Evolutionary conservation across 2,888 invertebrate species (phyloP).

Genomic region (Trichogramma evanescens): DNA sequence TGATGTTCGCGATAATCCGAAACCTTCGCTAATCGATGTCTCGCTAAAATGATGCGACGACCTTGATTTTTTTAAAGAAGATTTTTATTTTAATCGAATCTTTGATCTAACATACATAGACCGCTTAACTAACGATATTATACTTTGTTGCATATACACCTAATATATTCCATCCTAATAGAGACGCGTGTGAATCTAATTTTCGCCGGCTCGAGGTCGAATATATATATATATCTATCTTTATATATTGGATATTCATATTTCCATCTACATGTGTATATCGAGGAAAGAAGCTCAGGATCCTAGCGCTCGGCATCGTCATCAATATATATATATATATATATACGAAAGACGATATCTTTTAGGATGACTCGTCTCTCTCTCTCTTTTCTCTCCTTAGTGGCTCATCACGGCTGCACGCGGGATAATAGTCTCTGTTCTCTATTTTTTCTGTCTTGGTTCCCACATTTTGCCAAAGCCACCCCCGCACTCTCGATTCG

Average conservation of each 20-base stretch:
- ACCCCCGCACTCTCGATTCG: constrained; percentile 41
- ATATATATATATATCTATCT: no score
- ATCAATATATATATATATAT: neutral
- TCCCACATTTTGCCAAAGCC: constrained; percentile 44
- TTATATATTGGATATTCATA: no score
- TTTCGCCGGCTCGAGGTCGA: neutral
- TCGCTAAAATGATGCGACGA: no score
- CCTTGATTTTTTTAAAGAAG: no score
- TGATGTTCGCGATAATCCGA: no score
- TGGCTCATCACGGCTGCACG: neutral
- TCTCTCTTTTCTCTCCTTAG: neutral
- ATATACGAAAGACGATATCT: constrained; percentile 3
- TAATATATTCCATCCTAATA: no score
- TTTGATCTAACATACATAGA: no score
- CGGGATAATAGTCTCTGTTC: constrained; percentile 16
- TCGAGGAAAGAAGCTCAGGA: neutral
- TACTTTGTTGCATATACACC: no score
- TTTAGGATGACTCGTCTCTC: constrained; percentile 8
- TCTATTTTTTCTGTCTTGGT: constrained; percentile 27
- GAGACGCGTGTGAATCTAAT: constrained; percentile 7
- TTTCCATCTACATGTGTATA: no score
- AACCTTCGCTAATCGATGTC: no score
- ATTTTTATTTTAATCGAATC: no score
- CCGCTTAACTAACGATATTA: no score
- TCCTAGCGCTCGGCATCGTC: neutral